Conservation (phyloP, 2,888 invertebrate species). For the Agrochola lota region DNA sequence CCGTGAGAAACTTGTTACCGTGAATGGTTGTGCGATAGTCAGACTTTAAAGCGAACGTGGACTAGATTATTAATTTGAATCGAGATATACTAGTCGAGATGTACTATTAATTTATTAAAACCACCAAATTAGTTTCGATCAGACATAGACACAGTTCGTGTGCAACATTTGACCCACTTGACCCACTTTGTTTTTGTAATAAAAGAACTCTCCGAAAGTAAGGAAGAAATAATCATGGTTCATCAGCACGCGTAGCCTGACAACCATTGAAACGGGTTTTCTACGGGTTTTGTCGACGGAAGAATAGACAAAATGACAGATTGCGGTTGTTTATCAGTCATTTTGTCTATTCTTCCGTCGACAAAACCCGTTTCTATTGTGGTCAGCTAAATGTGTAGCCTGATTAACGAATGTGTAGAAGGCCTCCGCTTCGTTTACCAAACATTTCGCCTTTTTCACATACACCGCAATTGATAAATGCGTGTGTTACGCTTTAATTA, state of each 20-base stretch:
- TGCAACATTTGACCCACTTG: conserved; percentile 12
- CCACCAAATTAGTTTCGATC: not conserved
- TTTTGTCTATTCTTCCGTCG: no score
- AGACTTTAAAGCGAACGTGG: conserved; percentile 1
- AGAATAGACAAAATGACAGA: no score
- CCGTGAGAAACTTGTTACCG: not conserved
- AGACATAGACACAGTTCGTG: not conserved
- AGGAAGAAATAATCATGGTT: not conserved
- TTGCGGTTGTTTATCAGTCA: no score
- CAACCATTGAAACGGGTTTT: no score
- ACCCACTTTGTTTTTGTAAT: not conserved
- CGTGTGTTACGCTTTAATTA: not conserved
- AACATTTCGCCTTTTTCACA: not conserved
- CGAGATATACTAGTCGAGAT: not conserved
- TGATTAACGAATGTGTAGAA: no score
- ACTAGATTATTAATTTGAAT: conserved; percentile 3
- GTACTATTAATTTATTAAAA: conserved; percentile 3
- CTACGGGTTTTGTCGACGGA: no score
- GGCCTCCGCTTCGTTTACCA: not conserved
- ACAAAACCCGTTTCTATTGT: no score
- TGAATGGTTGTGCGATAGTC: not conserved
- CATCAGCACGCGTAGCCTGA: no score
- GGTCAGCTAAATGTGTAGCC: no score
- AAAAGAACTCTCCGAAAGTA: no score
- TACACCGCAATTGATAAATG: not conserved